Conservation (phyloP, 2,888 invertebrate genomes). For the Chymomyza caudatula region DNA sequence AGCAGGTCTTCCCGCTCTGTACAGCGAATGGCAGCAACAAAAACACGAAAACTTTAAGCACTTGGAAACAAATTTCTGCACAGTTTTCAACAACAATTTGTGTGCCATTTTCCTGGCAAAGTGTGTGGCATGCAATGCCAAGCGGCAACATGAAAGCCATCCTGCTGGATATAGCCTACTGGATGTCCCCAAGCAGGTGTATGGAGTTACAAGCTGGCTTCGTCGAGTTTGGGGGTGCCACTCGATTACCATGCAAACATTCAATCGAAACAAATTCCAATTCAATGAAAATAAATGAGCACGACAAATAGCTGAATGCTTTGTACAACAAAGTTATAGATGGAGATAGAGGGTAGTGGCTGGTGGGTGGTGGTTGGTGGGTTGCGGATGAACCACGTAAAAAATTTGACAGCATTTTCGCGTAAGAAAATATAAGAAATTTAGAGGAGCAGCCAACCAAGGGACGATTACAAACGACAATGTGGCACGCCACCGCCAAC, state of each 20-base stretch:
- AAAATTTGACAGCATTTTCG: constrained; percentile 59
- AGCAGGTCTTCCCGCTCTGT: constrained; percentile 4
- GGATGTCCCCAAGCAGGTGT: neutral
- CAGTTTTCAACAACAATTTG: constrained; percentile 49
- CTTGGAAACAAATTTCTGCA: constrained; percentile 29
- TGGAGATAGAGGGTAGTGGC: neutral
- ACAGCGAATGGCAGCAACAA: constrained; percentile 2
- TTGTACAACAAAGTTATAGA: constrained; percentile 13
- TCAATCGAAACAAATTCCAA: constrained; percentile 69
- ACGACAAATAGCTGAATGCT: constrained; percentile 56
- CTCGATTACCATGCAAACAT: constrained; percentile 71
- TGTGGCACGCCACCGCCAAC: constrained; percentile 50
- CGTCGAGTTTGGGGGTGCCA: constrained; percentile 34
- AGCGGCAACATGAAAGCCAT: neutral
- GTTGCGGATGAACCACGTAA: constrained; percentile 27
- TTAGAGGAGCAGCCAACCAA: neutral
- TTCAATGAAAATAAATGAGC: constrained; percentile 71
- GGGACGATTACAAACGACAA: constrained; percentile 58
- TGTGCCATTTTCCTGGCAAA: constrained; percentile 4
- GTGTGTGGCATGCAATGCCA: constrained; percentile 3
- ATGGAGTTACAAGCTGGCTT: neutral
- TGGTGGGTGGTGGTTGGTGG: neutral
- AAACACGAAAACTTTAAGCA: constrained; percentile 43
- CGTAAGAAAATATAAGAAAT: constrained; percentile 14
- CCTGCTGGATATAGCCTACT: neutral